Conservation (phyloP, 2,888 invertebrate genomes). For the Plebejus argus region DNA sequence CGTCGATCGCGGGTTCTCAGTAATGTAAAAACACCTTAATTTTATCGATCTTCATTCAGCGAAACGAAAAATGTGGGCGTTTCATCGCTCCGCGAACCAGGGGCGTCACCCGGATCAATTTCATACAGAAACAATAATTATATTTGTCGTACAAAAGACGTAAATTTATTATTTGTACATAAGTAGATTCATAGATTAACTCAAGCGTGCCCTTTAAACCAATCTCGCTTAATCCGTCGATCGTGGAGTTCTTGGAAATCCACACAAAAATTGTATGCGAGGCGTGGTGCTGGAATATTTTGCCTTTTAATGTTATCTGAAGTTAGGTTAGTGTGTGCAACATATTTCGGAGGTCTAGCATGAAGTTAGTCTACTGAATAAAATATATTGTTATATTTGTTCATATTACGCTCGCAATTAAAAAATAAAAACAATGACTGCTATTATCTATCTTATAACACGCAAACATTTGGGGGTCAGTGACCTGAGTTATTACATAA, state of each 20-base stretch:
- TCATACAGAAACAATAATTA: not conserved
- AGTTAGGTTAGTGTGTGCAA: no score
- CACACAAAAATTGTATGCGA: no score
- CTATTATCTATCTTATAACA: not conserved
- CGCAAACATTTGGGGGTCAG: not conserved
- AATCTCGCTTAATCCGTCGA: no score
- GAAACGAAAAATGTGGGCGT: not conserved
- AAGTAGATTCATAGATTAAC: not conserved
- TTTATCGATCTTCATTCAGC: not conserved
- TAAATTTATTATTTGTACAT: not conserved
- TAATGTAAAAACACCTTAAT: not conserved
- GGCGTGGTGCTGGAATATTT: no score
- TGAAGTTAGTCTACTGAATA: not conserved
- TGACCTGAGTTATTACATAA: not conserved
- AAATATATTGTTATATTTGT: not conserved
- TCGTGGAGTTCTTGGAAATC: no score
- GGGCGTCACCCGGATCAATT: constrained; percentile 16
- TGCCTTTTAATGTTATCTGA: no score
- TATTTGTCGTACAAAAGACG: not conserved
- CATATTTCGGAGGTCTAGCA: no score
- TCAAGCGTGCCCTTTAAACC: no score
- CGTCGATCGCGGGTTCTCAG: no score
- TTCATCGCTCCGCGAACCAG: not conserved
- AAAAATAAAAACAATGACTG: constrained; percentile 1
- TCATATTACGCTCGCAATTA: not conserved